Conservation (phyloP, 2,113 vertebrate species). For the Eclectus roratus region DNA sequence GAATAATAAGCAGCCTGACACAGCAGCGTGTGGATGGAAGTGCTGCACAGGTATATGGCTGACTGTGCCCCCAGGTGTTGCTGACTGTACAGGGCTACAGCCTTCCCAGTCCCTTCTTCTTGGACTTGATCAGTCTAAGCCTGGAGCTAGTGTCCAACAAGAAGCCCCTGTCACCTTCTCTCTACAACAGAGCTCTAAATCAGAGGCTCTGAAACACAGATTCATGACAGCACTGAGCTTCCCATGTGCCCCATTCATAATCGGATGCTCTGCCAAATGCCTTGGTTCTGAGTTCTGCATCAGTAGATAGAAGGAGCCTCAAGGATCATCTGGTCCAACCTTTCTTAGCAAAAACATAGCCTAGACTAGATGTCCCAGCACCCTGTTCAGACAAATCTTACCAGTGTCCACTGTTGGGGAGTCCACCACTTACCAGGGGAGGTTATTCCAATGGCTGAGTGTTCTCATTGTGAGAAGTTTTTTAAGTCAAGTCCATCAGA, state of each 20-base stretch:
- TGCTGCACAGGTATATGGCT: accelerated
- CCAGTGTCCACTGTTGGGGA: neutral
- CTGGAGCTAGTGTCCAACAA: neutral
- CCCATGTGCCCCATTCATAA: neutral
- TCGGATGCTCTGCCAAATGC: neutral
- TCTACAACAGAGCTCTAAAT: neutral
- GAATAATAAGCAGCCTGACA: neutral
- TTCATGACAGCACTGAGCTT: neutral
- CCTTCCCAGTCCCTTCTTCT: neutral
- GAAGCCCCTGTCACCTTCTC: neutral
- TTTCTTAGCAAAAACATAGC: neutral
- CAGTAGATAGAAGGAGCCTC: neutral
- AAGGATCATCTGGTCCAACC: neutral
- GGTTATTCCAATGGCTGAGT: neutral
- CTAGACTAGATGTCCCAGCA: neutral
- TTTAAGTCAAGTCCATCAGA: neutral
- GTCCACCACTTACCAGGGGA: neutral
- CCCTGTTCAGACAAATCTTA: neutral
- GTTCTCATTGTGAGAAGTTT: neutral
- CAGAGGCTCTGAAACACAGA: neutral
- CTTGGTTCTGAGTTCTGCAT: accelerated
- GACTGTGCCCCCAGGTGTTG: accelerated
- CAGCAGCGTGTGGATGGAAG: neutral
- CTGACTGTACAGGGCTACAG: neutral
- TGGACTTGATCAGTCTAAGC: neutral